Conservation (phyloP, 1,140 invertebrate genomes). For the Geopemphigus sp. region DNA sequence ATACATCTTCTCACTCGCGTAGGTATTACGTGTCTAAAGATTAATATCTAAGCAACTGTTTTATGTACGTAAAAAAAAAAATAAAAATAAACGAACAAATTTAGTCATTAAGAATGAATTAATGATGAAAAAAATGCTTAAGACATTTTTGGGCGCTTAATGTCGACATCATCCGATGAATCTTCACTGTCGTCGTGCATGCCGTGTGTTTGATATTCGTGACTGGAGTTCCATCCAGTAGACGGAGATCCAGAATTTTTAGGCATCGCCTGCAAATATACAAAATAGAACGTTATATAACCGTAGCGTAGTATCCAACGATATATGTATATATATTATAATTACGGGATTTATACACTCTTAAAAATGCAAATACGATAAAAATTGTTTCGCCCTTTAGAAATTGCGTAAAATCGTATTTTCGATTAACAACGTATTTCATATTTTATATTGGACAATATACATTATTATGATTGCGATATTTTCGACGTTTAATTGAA, state of each 20-base stretch:
- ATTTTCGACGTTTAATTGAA: too few species aligned
- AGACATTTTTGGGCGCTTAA: conserved; percentile 46
- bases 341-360: too few species aligned
- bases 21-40: neutral
- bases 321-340: too few species aligned
- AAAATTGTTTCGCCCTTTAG: too few species aligned
- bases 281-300: neutral
- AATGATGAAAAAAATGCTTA: conserved; percentile 33
- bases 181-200: conserved; percentile 45
- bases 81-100: conserved; percentile 38
- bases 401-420: too few species aligned
- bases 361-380: too few species aligned
- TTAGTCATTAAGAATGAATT: conserved; percentile 41
- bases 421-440: too few species aligned
- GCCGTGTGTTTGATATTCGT: conserved; percentile 40
- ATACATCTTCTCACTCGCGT: neutral
- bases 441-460: too few species aligned
- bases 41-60: conserved; percentile 35
- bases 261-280: conserved; percentile 19
- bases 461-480: too few species aligned
- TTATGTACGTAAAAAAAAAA: conserved; percentile 16
- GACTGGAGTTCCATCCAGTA: conserved; percentile 44
- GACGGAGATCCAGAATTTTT: conserved; percentile 45
- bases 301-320: too few species aligned
- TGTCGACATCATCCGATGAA: conserved; percentile 36